A percentile compares a stretch with the other conserved stretches of the same genome.
Evolutionary conservation across 2,888 invertebrate genomes (phyloP).

Genomic region (Nomada fabriciana): DNA sequence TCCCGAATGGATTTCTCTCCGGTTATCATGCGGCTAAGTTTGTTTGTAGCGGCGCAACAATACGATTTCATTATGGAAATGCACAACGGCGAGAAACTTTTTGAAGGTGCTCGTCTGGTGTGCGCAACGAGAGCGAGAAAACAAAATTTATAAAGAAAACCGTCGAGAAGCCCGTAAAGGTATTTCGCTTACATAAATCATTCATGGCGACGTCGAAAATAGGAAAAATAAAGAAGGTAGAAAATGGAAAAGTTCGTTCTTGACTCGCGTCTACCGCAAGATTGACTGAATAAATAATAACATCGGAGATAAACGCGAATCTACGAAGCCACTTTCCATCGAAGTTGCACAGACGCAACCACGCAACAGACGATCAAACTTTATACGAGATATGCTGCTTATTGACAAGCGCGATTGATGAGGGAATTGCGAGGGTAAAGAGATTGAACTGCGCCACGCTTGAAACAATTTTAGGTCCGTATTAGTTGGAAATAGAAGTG

Average conservation of each 20-base stretch:
- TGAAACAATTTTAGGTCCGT: background rate
- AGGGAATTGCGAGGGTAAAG: background rate
- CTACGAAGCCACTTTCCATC: constrained; percentile 31
- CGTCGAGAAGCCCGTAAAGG: constrained; percentile 41
- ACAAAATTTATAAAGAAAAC: constrained; percentile 2
- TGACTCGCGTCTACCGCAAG: constrained; percentile 54
- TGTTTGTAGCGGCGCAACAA: constrained; percentile 16
- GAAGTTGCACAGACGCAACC: constrained; percentile 1
- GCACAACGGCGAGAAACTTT: constrained; percentile 56
- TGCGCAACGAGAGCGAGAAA: background rate
- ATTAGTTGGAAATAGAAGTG: background rate
- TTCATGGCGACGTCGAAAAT: constrained; percentile 53
- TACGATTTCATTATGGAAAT: constrained; percentile 67
- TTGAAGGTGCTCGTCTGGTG: constrained; percentile 33
- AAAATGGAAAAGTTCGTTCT: constrained; percentile 39
- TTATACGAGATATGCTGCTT: background rate
- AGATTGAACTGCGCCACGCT: constrained; percentile 1
- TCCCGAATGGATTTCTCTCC: constrained; percentile 28
- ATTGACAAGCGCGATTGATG: constrained; percentile 24
- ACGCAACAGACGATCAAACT: background rate
- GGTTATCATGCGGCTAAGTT: constrained; percentile 28
- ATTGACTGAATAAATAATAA: constrained; percentile 71
- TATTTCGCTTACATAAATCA: constrained; percentile 65
- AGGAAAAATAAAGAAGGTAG: background rate
- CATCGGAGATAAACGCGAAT: constrained; percentile 56